A percentile compares a stretch with the other conserved stretches of the same genome.
These are phyloP conservation scores for Stylophora pistillata DNA, from an alignment of 64 coral and sea anemone species.

Conservation along the genomic window DNA sequence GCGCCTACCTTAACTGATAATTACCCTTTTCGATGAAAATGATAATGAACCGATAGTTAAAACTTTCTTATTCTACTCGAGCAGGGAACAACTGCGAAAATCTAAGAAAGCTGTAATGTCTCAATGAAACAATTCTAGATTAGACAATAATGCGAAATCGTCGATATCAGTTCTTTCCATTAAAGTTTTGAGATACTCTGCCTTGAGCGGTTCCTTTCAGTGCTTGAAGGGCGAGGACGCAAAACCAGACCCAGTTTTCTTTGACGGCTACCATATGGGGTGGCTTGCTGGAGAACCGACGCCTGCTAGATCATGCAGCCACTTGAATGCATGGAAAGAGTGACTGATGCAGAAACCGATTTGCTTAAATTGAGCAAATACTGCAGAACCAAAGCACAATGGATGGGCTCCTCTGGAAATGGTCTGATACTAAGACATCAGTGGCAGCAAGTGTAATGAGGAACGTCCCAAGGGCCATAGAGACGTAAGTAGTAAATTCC, in stretches of 20 bases:
- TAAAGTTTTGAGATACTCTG: conserved; percentile 14
- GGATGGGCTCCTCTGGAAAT: background rate
- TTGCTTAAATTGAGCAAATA: too few relatives aligned
- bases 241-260: conserved; percentile 1
- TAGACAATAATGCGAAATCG: conserved; percentile 14
- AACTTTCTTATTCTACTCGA: too few relatives aligned
- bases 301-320: background rate
- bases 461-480: background rate
- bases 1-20: too few relatives aligned
- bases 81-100: conserved; percentile 30
- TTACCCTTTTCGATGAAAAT: conserved; percentile 50
- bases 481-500: background rate
- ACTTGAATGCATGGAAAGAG: background rate
- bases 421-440: background rate
- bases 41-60: conserved; percentile 16
- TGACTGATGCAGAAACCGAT: conserved; percentile 5
- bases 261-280: conserved; percentile 4
- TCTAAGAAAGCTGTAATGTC: conserved; percentile 11
- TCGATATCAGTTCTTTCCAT: conserved; percentile 16
- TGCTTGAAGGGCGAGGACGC: background rate
- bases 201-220: conserved; percentile 48
- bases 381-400: conserved; percentile 18
- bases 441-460: background rate
- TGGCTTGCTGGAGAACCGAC: conserved; percentile 4
- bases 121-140: conserved; percentile 34